Percentiles rank a stretch among this genome's conserved stretches.
These are phyloP conservation scores for Phalacrocorax pelagicus DNA, from an alignment of 2,113 vertebrate genomes.

Conservation along the genomic window DNA sequence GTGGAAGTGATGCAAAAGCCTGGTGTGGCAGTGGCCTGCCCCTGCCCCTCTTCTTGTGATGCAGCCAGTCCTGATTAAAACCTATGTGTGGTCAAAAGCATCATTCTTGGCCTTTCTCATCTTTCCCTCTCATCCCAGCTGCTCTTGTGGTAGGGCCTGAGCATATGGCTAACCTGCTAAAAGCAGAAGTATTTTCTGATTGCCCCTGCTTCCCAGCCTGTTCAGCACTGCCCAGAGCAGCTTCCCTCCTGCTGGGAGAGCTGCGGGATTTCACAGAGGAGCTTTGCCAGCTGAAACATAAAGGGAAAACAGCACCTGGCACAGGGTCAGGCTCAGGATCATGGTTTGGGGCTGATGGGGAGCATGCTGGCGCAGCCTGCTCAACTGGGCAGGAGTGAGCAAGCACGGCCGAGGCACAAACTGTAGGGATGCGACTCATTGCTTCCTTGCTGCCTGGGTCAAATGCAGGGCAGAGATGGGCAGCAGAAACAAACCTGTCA, in stretches of 20 bases:
- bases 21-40: neutral
- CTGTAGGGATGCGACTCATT: neutral
- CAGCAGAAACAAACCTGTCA: neutral
- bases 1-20: neutral
- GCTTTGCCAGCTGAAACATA: neutral
- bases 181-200: neutral
- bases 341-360: neutral
- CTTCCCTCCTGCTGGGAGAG: neutral
- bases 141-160: neutral
- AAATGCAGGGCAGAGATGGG: neutral
- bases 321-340: rapidly evolving
- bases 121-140: neutral
- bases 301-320: neutral
- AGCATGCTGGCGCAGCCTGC: neutral
- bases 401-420: rapidly evolving
- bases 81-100: neutral
- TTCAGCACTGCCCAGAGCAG: neutral
- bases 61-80: neutral
- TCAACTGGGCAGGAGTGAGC: neutral
- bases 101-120: neutral
- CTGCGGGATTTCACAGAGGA: neutral
- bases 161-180: neutral
- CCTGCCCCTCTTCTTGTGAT: neutral
- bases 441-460: neutral
- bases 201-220: neutral